Conservation (phyloP, 2,888 invertebrate genomes). For the Andricus quercusramuli region DNA sequence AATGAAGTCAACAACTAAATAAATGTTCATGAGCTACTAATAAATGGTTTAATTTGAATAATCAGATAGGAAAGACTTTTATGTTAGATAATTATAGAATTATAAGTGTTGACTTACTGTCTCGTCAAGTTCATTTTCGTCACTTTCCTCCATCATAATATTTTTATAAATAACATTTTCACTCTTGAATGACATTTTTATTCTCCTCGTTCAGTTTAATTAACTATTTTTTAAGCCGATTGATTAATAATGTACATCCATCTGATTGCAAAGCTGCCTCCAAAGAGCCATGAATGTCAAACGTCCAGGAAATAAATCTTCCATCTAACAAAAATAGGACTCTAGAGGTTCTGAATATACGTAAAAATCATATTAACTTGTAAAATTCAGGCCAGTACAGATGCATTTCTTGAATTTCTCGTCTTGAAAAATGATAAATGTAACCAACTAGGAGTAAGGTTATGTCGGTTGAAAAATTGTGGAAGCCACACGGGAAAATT, state of each 20-base stretch:
- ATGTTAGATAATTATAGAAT: conserved; percentile 1
- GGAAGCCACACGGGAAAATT: background rate
- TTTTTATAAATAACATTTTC: conserved; percentile 54
- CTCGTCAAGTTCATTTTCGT: conserved; percentile 45
- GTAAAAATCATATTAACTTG: background rate
- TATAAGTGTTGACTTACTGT: background rate
- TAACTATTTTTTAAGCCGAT: background rate
- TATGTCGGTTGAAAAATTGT: conserved; percentile 15
- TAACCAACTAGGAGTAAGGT: background rate
- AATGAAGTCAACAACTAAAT: background rate
- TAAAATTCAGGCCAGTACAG: background rate
- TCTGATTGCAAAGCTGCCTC: background rate
- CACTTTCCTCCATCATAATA: conserved; percentile 45
- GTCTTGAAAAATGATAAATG: conserved; percentile 12
- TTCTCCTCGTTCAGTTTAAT: background rate
- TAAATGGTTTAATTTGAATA: background rate
- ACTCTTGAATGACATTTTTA: conserved; percentile 52
- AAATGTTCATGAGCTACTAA: background rate
- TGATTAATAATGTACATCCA: background rate
- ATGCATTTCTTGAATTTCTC: background rate
- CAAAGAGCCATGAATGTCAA: conserved; percentile 6
- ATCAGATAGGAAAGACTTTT: background rate
- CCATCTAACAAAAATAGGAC: conserved; percentile 7
- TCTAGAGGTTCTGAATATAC: background rate
- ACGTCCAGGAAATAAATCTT: conserved; percentile 2